A percentile compares a stretch with the other conserved stretches of the same genome.
Evolutionary conservation across 2,113 vertebrate species (phyloP).

Genomic region (Balaenoptera acutorostrata): DNA sequence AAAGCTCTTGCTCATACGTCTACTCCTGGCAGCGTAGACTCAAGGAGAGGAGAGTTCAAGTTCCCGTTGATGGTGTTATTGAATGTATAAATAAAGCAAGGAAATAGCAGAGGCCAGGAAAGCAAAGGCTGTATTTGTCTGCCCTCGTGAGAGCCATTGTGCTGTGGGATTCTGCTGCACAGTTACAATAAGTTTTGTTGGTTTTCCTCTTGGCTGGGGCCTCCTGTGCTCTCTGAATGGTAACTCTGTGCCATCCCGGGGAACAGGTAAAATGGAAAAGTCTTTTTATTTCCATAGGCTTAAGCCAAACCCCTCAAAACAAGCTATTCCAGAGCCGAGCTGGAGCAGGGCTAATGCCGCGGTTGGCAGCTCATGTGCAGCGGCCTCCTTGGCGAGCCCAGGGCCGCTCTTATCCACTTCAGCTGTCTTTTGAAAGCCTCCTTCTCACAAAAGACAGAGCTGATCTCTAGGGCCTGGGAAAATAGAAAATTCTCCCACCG

Average conservation of each 20-base stretch:
- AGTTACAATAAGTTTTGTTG: conserved; percentile 43
- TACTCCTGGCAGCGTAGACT: not conserved
- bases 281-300: conserved; percentile 63
- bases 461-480: conserved; percentile 73
- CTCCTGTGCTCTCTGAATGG: conserved; percentile 31
- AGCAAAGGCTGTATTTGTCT: not conserved
- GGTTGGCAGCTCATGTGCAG: conserved; percentile 30
- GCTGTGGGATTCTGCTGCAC: not conserved
- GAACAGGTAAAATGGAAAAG: conserved; percentile 59
- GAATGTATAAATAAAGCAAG: conserved; percentile 60
- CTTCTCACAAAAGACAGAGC: conserved; percentile 68
- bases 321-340: conserved; percentile 43
- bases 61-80: conserved; percentile 21
- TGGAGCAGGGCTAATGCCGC: not conserved
- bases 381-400: conserved; percentile 35
- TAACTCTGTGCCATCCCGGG: not conserved
- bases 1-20: conserved; percentile 19
- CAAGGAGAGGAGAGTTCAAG: conserved; percentile 52
- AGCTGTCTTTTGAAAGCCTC: conserved; percentile 66
- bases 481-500: conserved; percentile 71
- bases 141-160: not conserved
- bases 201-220: conserved; percentile 33
- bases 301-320: conserved; percentile 52
- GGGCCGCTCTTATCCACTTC: conserved; percentile 59
- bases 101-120: conserved; percentile 14